These are phyloP conservation scores for Listronotus oregonensis DNA, from an alignment of 1,140 invertebrate genomes.

Conservation along the genomic window DNA sequence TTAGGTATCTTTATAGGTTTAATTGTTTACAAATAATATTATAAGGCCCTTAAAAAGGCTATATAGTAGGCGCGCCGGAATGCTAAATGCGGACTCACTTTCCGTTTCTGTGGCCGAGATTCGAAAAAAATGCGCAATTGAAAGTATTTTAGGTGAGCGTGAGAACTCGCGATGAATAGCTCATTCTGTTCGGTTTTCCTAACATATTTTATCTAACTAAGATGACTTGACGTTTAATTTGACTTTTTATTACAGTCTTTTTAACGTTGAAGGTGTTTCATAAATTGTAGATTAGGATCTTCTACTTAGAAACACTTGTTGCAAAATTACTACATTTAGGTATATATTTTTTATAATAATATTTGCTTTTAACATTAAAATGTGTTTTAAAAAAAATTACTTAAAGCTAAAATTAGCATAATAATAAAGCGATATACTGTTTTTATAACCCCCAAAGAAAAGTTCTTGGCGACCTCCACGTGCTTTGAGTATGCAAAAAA, in stretches of 20 bases:
- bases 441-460: too few relatives aligned
- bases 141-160: constrained; percentile 36
- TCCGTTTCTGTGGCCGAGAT: constrained; percentile 35
- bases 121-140: constrained; percentile 25
- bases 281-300: too few relatives aligned
- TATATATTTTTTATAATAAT: too few relatives aligned
- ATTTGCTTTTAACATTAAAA: too few relatives aligned
- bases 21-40: background rate
- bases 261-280: background rate
- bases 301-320: too few relatives aligned
- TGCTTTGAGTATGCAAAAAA: too few relatives aligned
- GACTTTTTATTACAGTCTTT: background rate
- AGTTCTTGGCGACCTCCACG: too few relatives aligned
- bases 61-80: constrained; percentile 29
- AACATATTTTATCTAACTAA: background rate
- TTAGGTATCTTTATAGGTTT: too few relatives aligned
- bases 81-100: constrained; percentile 34
- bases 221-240: constrained; percentile 14
- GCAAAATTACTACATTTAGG: too few relatives aligned
- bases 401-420: too few relatives aligned
- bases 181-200: constrained; percentile 6
- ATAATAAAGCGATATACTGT: too few relatives aligned
- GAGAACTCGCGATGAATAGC: constrained; percentile 24
- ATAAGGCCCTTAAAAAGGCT: constrained; percentile 21
- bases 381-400: too few relatives aligned